A percentile compares a stretch with the other conserved stretches of the same genome.
These are phyloP conservation scores for Dasyprocta punctata DNA, from an alignment of 2,113 vertebrate genomes.

Conservation along the genomic window DNA sequence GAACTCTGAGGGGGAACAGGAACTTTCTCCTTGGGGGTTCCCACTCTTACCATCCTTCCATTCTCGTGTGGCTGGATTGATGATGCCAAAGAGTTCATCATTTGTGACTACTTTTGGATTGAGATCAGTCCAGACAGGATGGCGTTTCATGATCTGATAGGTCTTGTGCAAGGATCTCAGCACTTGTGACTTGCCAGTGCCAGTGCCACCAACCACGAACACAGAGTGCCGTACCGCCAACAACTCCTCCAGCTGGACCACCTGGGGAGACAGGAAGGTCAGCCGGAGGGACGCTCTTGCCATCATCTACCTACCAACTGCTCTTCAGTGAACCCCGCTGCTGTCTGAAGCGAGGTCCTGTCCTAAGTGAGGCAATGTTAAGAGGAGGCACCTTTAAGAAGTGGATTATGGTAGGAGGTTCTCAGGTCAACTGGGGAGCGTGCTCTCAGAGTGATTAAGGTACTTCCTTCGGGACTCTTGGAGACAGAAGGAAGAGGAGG, in stretches of 20 bases:
- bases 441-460: background rate
- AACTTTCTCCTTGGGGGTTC: background rate
- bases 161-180: conserved; percentile 93
- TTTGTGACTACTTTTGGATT: conserved; percentile 95
- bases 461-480: background rate
- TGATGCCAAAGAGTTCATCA: conserved; percentile 93
- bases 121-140: conserved; percentile 95
- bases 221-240: conserved; percentile 95
- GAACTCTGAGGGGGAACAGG: too few species aligned
- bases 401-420: too few species aligned
- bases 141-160: conserved; percentile 93
- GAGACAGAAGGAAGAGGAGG: background rate
- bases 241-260: conserved; percentile 97
- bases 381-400: background rate
- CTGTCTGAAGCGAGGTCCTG: background rate
- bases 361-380: background rate
- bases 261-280: conserved; percentile 82
- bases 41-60: conserved; percentile 95
- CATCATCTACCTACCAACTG: too few species aligned
- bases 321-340: background rate
- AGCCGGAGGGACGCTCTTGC: background rate
- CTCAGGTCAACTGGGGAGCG: background rate
- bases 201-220: conserved; percentile 95
- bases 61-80: conserved; percentile 94
- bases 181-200: conserved; percentile 96